Percentiles rank a stretch among this genome's conserved stretches.
Evolutionary conservation across 1,140 invertebrate species (phyloP).

Genomic region (Anastrepha obliqua): DNA sequence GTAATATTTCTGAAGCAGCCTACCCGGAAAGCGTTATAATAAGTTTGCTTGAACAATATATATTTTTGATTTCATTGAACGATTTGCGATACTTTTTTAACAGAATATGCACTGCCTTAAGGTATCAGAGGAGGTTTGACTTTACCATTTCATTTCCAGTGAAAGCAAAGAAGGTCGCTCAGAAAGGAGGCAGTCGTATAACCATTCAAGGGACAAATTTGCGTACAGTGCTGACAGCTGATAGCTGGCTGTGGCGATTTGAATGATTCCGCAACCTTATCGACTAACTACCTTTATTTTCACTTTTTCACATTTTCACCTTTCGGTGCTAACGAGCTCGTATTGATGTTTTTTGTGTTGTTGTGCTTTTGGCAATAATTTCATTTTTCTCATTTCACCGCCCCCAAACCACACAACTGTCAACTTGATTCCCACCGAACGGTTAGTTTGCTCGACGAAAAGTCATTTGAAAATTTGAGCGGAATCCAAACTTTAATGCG

Average conservation of each 20-base stretch:
- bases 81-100: too few species aligned
- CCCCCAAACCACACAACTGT: neutral
- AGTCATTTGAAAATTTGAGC: neutral
- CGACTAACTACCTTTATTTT: neutral
- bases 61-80: too few species aligned
- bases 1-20: too few species aligned
- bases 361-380: too few species aligned
- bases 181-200: neutral
- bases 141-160: too few species aligned
- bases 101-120: too few species aligned
- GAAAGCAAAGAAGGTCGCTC: neutral
- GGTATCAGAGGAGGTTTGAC: too few species aligned
- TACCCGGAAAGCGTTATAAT: too few species aligned
- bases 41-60: too few species aligned
- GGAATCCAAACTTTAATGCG: neutral
- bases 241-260: neutral
- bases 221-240: neutral
- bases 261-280: neutral
- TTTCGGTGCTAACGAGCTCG: neutral
- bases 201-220: neutral
- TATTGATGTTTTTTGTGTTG: neutral
- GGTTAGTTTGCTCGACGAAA: neutral
- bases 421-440: neutral
- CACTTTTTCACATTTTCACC: conserved; percentile 24
- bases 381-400: neutral